A percentile compares a stretch with the other conserved stretches of the same genome.
phyloP scores from a whole-genome alignment of 2,113 vertebrate species.

The Neopipo cinnamomea region DNA sequence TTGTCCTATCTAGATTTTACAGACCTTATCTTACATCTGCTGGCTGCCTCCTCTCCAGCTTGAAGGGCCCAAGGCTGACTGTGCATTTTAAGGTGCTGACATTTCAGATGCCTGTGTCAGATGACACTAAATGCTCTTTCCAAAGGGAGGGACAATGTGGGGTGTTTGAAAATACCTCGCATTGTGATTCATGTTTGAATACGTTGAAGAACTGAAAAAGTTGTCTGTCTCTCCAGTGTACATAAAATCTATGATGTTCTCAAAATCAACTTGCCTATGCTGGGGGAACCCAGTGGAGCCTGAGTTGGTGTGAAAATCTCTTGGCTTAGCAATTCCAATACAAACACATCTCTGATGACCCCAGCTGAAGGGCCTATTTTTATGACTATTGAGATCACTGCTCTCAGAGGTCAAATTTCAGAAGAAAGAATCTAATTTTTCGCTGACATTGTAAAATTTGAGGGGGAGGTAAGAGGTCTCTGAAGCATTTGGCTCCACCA shows the following conservation, averaged over 20 bases:
- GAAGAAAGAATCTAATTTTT: slow-evolving; percentile 76
- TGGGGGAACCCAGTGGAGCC: not conserved
- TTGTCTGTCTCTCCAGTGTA: not conserved
- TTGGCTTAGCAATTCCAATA: slow-evolving; percentile 10
- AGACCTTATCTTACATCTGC: not conserved
- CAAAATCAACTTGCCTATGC: not conserved
- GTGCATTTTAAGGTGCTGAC: not conserved
- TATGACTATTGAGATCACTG: slow-evolving; percentile 59
- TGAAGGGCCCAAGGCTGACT: not conserved
- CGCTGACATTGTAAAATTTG: slow-evolving; percentile 76
- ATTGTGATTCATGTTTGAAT: not conserved
- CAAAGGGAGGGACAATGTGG: not conserved
- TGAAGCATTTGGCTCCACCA: slow-evolving; percentile 55
- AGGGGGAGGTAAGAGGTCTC: slow-evolving; percentile 53
- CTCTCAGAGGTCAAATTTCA: slow-evolving; percentile 68
- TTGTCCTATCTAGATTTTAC: not conserved
- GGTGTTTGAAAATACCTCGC: not conserved
- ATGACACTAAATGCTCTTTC: not conserved
- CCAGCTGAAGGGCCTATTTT: slow-evolving; percentile 69
- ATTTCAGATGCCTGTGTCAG: not conserved
- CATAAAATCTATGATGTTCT: not conserved
- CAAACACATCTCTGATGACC: slow-evolving; percentile 9
- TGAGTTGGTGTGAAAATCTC: slow-evolving; percentile 2
- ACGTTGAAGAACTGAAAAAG: not conserved
- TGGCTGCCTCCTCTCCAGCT: not conserved